Evolutionary conservation across 2,888 invertebrate species (phyloP).

Genomic region (Xestia ashworthii): DNA sequence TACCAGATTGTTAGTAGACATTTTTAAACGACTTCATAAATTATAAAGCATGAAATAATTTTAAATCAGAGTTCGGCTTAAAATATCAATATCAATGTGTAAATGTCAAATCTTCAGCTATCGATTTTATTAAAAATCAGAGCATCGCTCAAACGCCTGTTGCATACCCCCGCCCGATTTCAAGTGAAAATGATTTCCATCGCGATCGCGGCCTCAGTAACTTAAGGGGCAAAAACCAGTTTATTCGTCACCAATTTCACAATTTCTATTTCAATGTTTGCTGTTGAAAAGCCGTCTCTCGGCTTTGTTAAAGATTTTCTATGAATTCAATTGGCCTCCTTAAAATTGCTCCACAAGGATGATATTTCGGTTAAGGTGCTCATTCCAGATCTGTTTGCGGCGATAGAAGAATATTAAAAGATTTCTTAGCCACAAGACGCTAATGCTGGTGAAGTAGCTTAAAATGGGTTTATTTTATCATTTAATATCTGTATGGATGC

Average conservation of each 20-base stretch:
- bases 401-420: not conserved
- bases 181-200: slow-evolving; percentile 79
- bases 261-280: slow-evolving; percentile 76
- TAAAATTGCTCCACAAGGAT: slow-evolving; percentile 23
- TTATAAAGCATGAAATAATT: not conserved
- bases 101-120: not conserved
- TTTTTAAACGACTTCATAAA: not conserved
- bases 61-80: not conserved
- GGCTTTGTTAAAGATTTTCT: slow-evolving; percentile 66
- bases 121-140: not conserved
- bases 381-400: slow-evolving; percentile 10
- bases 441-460: not conserved
- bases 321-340: slow-evolving; percentile 65
- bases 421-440: not conserved
- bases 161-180: slow-evolving; percentile 59
- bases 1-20: not conserved
- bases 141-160: slow-evolving; percentile 39
- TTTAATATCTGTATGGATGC: slow-evolving; percentile 4
- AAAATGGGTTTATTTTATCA: slow-evolving; percentile 2
- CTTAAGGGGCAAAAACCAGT: slow-evolving; percentile 77
- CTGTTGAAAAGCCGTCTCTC: slow-evolving; percentile 71
- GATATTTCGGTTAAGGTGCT: slow-evolving; percentile 8
- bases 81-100: too few species aligned
- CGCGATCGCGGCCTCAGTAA: slow-evolving; percentile 73
- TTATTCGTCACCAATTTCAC: slow-evolving; percentile 76